Base-by-base conservation (phyloP, 2,113 vertebrate species). In the Casuarius casuarius region DNA sequence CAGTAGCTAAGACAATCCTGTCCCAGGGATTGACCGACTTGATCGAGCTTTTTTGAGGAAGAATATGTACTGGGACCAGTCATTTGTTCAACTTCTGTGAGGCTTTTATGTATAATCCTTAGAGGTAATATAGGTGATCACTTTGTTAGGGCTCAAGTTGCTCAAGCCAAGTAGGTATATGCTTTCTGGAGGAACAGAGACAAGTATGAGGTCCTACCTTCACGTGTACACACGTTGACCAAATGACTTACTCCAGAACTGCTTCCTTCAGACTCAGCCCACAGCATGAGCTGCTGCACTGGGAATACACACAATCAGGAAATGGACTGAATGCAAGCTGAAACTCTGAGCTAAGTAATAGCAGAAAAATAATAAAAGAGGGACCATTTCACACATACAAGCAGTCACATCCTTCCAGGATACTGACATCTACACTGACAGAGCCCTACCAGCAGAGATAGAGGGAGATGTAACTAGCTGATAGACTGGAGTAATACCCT, bases 221-320 rank as follows among this genome's bases (percentile, higher is more conserved):
- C n/a, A 17, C 1, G 1, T 26, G 7, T 33, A 44, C 13, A 31
- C 6, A 12, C 1, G 0, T 12, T 35, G 29, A 31, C 59, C 21
- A 51, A 56, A 74, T 65, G 1, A 7, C 11, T 59, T 65, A 40
- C 23, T 62, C n/a, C 42, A 83, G 44, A 68, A 17, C 7, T 38
- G 20, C 18, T 63, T 83, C 10, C 54, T 87, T 68, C 54, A 70
- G 14, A 61, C 18, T 35, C 23, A 49, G 42, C 38, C 35, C 7
- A 5, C 28, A 40, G 28, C 31, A 4, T 42, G 70, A 78, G 4
- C 28, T 18, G 23, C 22, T 35, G 21, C 23, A 28, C 20, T 17
- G 12, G 11, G 44, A 74, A 12, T 15, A 52, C 20, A 12, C 19
- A 46, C 14, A 16, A 2, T 83, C 10, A 33, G 33, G 35, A 54